Evolutionary conservation across 2,113 vertebrate species (phyloP).

Genomic region (Eubucco bourcierii): DNA sequence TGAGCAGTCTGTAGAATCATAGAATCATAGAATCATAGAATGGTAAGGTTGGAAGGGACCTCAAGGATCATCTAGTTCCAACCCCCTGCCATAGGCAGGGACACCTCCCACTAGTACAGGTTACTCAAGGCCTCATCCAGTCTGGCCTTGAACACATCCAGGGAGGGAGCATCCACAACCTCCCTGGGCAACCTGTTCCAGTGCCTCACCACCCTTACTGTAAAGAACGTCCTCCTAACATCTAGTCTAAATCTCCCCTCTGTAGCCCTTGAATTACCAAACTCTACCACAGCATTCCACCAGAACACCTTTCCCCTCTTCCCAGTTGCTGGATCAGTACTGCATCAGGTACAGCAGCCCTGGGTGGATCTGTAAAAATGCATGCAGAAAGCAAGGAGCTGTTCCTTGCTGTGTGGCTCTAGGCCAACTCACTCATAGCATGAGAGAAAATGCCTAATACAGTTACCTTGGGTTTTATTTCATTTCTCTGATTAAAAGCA

Average conservation of each 20-base stretch:
- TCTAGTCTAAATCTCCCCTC: no score
- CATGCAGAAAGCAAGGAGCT: fast-evolving
- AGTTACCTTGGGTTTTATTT: background rate
- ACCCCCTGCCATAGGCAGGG: no score
- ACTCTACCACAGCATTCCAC: background rate
- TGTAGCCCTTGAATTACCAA: background rate
- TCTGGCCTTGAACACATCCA: no score
- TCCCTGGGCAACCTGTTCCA: no score
- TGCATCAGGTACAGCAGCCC: background rate
- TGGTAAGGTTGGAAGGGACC: no score
- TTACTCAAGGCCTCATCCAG: no score
- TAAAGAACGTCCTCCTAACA: no score
- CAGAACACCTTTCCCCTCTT: background rate
- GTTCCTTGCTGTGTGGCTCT: background rate
- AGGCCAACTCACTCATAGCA: background rate
- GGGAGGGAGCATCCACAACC: no score
- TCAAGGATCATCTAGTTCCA: no score
- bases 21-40: no score
- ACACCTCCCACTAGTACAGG: no score
- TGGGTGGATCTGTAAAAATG: background rate
- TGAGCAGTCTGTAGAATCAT: background rate
- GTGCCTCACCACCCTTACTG: no score
- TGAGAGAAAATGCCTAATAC: background rate
- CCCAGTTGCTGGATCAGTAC: background rate
- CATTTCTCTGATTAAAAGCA: background rate